A percentile compares a stretch with the other conserved stretches of the same genome.
Conservation (phyloP, 1,140 invertebrate genomes). For the Macrotrachela quadricornifera region DNA sequence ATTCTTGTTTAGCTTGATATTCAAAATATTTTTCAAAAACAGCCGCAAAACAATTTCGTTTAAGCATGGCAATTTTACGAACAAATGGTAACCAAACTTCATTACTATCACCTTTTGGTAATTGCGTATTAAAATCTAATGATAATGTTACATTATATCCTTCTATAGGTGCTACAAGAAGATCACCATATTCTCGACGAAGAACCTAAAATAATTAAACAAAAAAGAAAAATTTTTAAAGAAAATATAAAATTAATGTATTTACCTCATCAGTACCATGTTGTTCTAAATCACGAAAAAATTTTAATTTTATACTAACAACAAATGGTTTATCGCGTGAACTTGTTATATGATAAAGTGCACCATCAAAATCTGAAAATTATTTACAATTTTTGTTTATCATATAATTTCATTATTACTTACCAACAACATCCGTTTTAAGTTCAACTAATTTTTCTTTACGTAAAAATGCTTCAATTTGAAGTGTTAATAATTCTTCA, state of each 20-base stretch:
- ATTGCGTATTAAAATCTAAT: conserved; percentile 11
- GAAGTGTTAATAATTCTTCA: conserved; percentile 1
- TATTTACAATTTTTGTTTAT: too few species aligned
- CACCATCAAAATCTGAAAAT: conserved; percentile 71
- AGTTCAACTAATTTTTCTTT: too few species aligned
- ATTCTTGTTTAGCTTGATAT: conserved; percentile 58
- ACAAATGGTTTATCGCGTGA: conserved; percentile 59
- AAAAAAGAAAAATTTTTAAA: too few species aligned
- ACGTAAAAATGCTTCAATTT: too few species aligned
- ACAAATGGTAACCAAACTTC: conserved; percentile 49
- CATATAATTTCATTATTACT: too few species aligned
- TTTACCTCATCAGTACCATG: conserved; percentile 75
- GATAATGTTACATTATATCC: too few species aligned
- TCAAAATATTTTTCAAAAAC: conserved; percentile 99
- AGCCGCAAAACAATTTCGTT: conserved; percentile 95
- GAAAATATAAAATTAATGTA: neutral
- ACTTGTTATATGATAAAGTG: conserved; percentile 93
- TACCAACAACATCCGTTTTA: too few species aligned
- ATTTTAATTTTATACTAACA: conserved; percentile 93
- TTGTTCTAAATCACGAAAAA: conserved; percentile 90
- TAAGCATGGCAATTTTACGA: conserved; percentile 78
- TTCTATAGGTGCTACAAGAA: too few species aligned
- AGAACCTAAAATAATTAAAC: too few species aligned
- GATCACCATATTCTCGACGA: too few species aligned
- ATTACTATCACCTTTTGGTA: conserved; percentile 44